A percentile compares a stretch with the other conserved stretches of the same genome.
Evolutionary conservation across 2,888 invertebrate genomes (phyloP).

Genomic region (Erebia ligea): DNA sequence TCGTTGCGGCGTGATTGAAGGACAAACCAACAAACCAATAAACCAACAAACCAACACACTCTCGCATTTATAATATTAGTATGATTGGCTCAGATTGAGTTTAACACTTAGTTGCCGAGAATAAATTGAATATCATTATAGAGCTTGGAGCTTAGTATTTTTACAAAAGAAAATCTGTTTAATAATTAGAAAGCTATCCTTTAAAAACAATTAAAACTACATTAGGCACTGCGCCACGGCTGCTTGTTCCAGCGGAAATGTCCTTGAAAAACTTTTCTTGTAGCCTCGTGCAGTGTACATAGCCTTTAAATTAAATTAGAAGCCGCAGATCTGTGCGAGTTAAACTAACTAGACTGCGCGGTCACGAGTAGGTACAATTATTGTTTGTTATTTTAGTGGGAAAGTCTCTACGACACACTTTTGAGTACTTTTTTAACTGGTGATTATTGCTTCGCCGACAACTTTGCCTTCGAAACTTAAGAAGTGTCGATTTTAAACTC

Average conservation of each 20-base stretch:
- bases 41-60: too few species aligned
- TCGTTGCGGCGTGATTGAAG: too few species aligned
- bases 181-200: background rate
- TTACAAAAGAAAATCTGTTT: too few species aligned
- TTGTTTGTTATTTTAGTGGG: slow-evolving; percentile 3
- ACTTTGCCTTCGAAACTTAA: too few species aligned
- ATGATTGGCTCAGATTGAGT: too few species aligned
- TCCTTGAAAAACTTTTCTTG: slow-evolving; percentile 1
- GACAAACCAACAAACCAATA: too few species aligned
- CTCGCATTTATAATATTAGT: too few species aligned
- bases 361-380: background rate
- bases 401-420: background rate
- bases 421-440: background rate
- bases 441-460: background rate
- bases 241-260: background rate
- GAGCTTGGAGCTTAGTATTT: too few species aligned
- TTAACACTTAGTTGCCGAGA: too few species aligned
- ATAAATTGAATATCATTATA: too few species aligned
- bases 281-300: background rate
- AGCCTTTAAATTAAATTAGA: slow-evolving; percentile 8
- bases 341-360: background rate
- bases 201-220: background rate
- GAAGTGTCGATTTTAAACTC: too few species aligned
- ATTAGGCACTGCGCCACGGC: background rate
- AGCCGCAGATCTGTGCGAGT: background rate